These are phyloP conservation scores for Nesidiocoris tenuis DNA, from an alignment of 2,888 invertebrate species.

Conservation along the genomic window DNA sequence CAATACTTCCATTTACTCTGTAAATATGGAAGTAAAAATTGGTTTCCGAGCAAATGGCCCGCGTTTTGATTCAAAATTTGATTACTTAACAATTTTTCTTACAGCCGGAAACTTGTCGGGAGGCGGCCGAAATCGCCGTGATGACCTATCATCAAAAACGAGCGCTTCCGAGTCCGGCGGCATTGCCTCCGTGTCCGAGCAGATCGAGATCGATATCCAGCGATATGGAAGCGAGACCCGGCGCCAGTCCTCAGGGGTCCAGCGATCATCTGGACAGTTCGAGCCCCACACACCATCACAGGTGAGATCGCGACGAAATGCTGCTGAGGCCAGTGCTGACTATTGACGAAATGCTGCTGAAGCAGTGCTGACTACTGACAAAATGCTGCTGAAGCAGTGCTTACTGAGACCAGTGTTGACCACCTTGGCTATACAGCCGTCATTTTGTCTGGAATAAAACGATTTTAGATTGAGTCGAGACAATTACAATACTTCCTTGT, in stretches of 20 bases:
- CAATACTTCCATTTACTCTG: no score
- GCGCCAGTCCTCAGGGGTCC: conserved; percentile 52
- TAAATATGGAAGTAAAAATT: no score
- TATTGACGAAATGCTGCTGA: no score
- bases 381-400: no score
- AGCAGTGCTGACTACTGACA: no score
- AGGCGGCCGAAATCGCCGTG: conserved; percentile 12
- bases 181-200: conserved; percentile 51
- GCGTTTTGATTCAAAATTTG: not conserved
- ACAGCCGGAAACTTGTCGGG: conserved; percentile 36
- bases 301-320: conserved; percentile 41
- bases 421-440: no score
- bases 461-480: no score
- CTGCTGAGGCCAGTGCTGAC: no score
- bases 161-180: conserved; percentile 46
- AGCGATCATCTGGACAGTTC: conserved; percentile 53
- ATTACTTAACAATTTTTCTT: conserved; percentile 3
- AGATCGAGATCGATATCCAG: conserved; percentile 52
- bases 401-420: no score
- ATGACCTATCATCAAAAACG: conserved; percentile 38
- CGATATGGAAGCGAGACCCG: conserved; percentile 51
- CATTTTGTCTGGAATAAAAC: no score
- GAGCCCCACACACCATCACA: conserved; percentile 52
- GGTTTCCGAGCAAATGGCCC: no score
- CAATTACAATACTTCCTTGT: no score